These are phyloP conservation scores for Melanogrammus aeglefinus DNA, from an alignment of 2,797 vertebrate genomes.

Conservation along the genomic window DNA sequence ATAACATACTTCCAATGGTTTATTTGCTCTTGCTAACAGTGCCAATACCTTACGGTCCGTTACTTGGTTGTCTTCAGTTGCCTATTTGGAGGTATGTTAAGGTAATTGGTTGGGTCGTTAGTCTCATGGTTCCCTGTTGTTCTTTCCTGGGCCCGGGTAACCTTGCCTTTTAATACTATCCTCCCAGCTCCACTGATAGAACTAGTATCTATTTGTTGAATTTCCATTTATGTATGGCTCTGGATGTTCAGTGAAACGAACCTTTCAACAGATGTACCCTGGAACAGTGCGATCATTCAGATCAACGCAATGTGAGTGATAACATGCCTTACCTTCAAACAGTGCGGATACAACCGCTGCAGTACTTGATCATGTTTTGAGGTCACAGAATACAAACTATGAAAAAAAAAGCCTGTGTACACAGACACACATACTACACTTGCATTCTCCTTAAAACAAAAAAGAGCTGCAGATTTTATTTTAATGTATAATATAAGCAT, in stretches of 20 bases:
- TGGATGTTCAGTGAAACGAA: background rate
- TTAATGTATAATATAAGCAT: conserved; percentile 10
- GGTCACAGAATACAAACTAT: conserved; percentile 5
- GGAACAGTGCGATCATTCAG: background rate
- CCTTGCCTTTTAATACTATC: background rate
- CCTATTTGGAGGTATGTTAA: background rate
- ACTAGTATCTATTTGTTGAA: background rate
- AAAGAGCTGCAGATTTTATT: conserved; percentile 5
- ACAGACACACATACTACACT: conserved; percentile 2
- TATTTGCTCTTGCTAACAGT: background rate
- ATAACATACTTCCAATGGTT: background rate
- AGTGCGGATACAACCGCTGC: background rate
- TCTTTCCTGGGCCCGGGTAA: background rate
- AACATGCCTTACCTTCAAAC: conserved; percentile 3
- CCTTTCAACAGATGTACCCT: background rate
- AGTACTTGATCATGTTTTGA: background rate
- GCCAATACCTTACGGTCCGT: background rate
- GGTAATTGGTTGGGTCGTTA: background rate
- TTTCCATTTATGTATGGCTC: background rate
- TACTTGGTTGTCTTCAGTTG: background rate
- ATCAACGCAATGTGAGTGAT: background rate
- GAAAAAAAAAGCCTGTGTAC: background rate
- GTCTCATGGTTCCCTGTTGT: background rate
- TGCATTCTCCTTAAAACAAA: conserved; percentile 6
- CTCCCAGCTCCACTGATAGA: background rate